phyloP scores from a whole-genome alignment of 2,797 vertebrate genomes.

The Cephalopachus bancanus region DNA sequence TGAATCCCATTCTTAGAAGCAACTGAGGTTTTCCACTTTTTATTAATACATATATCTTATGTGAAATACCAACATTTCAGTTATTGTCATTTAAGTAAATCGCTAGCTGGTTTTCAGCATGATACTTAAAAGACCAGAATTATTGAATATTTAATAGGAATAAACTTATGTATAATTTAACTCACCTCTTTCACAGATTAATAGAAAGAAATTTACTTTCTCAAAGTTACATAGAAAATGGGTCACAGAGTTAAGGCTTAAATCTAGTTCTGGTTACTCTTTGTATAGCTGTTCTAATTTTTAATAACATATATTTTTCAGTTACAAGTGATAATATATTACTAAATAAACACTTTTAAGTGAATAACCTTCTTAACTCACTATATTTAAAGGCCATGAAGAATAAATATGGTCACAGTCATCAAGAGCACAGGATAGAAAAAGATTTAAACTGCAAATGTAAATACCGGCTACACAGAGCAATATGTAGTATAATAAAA shows the following conservation, averaged over 20 bases:
- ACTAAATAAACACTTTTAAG: neutral
- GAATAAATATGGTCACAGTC: neutral
- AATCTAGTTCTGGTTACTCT: neutral
- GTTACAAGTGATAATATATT: neutral
- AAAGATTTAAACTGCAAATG: neutral
- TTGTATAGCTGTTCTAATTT: neutral
- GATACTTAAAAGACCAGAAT: neutral
- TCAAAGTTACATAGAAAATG: neutral
- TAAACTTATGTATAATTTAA: neutral
- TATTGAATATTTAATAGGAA: neutral
- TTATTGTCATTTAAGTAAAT: neutral
- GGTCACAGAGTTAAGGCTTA: neutral
- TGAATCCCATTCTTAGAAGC: neutral
- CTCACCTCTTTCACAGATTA: neutral
- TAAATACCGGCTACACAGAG: neutral
- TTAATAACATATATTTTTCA: neutral
- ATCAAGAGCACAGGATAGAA: neutral
- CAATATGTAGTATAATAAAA: fast-evolving
- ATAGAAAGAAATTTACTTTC: constrained; percentile 5
- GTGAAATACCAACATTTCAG: neutral
- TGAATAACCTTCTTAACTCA: neutral
- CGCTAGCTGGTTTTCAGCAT: neutral
- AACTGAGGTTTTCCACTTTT: neutral
- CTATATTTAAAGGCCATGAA: constrained; percentile 2
- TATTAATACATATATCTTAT: neutral